A percentile compares a stretch with the other conserved stretches of the same genome.
Evolutionary conservation across 2,113 vertebrate species (phyloP).

Genomic region (Elgaria multicarinata): DNA sequence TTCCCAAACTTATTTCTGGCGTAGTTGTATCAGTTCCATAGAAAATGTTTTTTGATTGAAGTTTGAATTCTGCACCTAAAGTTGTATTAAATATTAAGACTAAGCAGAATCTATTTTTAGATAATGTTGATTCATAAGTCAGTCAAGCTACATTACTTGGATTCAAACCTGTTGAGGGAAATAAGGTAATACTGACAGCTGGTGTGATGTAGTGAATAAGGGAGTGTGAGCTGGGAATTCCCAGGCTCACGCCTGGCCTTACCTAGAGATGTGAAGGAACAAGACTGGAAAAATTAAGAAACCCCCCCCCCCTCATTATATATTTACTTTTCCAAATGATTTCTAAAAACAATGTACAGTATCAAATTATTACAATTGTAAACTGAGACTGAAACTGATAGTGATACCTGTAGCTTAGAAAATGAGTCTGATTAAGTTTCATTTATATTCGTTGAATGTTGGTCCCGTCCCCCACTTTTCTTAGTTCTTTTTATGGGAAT

Average conservation of each 20-base stretch:
- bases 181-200: background rate
- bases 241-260: background rate
- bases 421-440: too few species aligned
- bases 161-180: background rate
- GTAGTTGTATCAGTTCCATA: background rate
- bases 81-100: background rate
- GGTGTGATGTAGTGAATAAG: background rate
- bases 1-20: background rate
- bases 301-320: too few species aligned
- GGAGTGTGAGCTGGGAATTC: background rate
- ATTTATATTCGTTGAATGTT: too few species aligned
- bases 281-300: too few species aligned
- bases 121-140: background rate
- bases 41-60: background rate
- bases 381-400: too few species aligned
- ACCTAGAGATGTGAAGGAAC: too few species aligned
- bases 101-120: background rate
- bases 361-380: too few species aligned
- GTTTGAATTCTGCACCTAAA: background rate
- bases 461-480: too few species aligned
- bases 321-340: too few species aligned
- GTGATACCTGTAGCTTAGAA: too few species aligned
- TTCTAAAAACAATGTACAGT: too few species aligned
- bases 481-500: too few species aligned
- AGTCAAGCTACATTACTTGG: background rate